A percentile compares a stretch with the other conserved stretches of the same genome.
Conservation (phyloP, 2,113 vertebrate genomes). For the Cranoglanis bouderius region DNA sequence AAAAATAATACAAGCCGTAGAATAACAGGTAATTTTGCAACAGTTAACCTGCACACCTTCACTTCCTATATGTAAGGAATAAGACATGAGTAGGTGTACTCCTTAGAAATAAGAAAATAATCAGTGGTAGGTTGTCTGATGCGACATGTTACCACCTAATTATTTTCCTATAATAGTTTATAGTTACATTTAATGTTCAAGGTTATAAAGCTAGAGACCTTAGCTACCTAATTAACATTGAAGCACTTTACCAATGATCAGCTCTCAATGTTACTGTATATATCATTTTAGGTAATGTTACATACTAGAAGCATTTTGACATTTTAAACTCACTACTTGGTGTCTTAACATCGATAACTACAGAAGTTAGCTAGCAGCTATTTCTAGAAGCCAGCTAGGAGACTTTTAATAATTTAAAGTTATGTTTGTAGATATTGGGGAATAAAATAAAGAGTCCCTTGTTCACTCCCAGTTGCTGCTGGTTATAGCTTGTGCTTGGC, state of each 20-base stretch:
- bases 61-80: conserved; percentile 4
- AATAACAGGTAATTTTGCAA: neutral
- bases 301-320: neutral
- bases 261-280: neutral
- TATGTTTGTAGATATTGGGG: neutral
- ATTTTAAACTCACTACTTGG: neutral
- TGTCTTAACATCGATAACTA: neutral
- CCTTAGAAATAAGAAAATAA: neutral
- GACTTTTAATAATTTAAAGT: neutral
- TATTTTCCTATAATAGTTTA: neutral
- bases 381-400: neutral
- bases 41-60: neutral
- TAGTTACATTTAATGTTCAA: neutral
- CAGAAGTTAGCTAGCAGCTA: neutral
- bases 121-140: neutral
- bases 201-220: neutral
- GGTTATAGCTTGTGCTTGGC: neutral
- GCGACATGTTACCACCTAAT: neutral
- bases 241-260: neutral
- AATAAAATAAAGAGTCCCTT: neutral
- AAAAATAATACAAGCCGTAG: neutral
- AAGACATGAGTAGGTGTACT: neutral
- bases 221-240: neutral
- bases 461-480: neutral
- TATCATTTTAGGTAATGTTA: neutral